These are phyloP conservation scores for Tringa solitaria DNA, from an alignment of 2,113 vertebrate species.

Conservation along the genomic window DNA sequence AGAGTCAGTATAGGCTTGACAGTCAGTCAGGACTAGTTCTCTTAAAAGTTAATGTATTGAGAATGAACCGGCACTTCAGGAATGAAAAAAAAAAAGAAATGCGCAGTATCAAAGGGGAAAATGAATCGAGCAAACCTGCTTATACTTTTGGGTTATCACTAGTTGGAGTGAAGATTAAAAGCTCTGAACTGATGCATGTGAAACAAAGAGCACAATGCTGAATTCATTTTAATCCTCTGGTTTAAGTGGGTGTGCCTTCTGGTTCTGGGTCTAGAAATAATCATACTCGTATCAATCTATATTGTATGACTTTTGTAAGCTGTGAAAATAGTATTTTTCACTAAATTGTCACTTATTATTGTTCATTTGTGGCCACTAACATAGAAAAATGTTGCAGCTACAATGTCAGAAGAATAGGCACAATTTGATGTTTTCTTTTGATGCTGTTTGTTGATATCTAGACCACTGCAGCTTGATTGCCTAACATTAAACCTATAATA, in stretches of 20 bases:
- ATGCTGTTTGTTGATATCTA: constrained; percentile 99
- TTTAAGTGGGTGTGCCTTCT: constrained; percentile 72
- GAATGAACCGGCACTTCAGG: constrained; percentile 61
- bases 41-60: constrained; percentile 58
- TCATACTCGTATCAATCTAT: constrained; percentile 85
- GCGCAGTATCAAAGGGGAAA: constrained; percentile 32
- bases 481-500: constrained; percentile 99
- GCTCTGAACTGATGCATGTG: constrained; percentile 59
- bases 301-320: constrained; percentile 82
- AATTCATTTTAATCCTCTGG: constrained; percentile 78
- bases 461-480: constrained; percentile 99
- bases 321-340: constrained; percentile 86
- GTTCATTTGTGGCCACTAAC: constrained; percentile 89
- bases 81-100: constrained; percentile 39
- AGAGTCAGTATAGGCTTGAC: constrained; percentile 45
- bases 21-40: constrained; percentile 58
- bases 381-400: constrained; percentile 85
- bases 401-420: constrained; percentile 97
- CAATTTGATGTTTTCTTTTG: constrained; percentile 96
- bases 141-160: constrained; percentile 54
- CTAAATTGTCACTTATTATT: constrained; percentile 93
- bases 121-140: constrained; percentile 52
- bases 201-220: constrained; percentile 70
- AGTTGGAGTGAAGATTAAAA: constrained; percentile 65
- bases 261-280: constrained; percentile 75